Evolutionary conservation across 2,797 vertebrate genomes (phyloP), one percentile per base, ranked within the genome.

Genomic region (Enteromius thamalakanensis): DNA sequence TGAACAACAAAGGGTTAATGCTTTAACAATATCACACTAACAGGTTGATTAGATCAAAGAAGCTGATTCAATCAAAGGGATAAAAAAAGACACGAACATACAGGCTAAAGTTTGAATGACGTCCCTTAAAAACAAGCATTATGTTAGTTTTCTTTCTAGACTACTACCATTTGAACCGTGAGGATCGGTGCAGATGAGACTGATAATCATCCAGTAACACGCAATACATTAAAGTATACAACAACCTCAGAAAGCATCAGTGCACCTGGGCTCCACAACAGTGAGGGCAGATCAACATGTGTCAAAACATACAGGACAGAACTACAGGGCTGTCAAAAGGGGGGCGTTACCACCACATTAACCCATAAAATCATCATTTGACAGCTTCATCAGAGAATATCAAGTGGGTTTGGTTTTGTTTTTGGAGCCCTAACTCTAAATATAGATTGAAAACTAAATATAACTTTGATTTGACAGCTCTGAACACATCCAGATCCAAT

Each of bases 381-480:
- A 51, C 42, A 6, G 12, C 45, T 34, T 74, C 15, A 17, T 45
- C 17, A 23, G 19, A 75, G 0, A 45, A 76, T 69, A 68, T 58
- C 19, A 76, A 68, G 23, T 37, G 76, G 19, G 23, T 58, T 58
- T 76, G 19, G 17, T 26, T 76, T 58, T 23, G 49, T 67, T 82
- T 82, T 58, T 15, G n/a, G 0, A 21, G 34, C 19, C 8, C 15
- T 17, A 23, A 23, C 19, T 55, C 64, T 71, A 70, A 60, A 71
- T 37, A 83, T 34, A 78, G 40, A 51, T 21, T 4, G 21, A 70
- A 47, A 78, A 77, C 75, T 77, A 62, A 78, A 47, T 77, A 71
- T 78, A 83, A 77, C 74, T 83, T 78, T 83, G 65, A 83, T 77
- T 78, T 83, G 75, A 77, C 82, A 83, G 65, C 42, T 83, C 75